Conservation (phyloP, 2,797 vertebrate genomes). For the Anguilla anguilla region DNA sequence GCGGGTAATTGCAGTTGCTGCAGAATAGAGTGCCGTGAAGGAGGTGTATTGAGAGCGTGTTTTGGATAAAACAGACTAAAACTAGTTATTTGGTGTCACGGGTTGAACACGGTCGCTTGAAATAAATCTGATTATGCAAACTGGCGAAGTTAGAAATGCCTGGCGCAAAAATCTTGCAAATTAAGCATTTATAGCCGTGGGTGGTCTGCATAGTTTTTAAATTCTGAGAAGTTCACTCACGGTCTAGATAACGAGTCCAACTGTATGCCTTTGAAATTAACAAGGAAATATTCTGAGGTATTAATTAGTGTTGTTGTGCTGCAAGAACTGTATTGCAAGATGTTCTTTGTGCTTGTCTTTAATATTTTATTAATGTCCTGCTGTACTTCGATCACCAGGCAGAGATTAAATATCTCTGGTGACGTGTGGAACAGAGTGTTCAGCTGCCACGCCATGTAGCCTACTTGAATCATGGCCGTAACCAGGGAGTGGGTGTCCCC, state of each 20-base stretch:
- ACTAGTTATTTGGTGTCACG: background rate
- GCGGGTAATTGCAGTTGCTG: conserved; percentile 57
- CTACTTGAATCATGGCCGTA: conserved; percentile 38
- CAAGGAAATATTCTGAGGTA: background rate
- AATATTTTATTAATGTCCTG: background rate
- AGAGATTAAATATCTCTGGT: background rate
- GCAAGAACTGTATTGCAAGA: background rate
- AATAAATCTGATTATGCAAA: background rate
- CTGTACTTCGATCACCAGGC: conserved; percentile 6
- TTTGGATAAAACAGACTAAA: conserved; percentile 25
- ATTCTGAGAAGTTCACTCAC: background rate
- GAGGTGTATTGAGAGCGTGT: conserved; percentile 47
- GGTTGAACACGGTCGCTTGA: background rate
- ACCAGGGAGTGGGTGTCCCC: conserved; percentile 32
- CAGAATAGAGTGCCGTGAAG: conserved; percentile 48
- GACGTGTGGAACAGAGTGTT: background rate
- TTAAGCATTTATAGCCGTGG: background rate
- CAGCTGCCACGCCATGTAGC: conserved; percentile 38
- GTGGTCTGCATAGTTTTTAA: background rate
- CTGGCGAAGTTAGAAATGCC: background rate
- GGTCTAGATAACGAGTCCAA: background rate
- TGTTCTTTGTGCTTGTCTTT: background rate
- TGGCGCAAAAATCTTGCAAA: background rate
- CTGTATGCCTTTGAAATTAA: background rate
- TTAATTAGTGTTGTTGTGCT: background rate